Percentiles rank a stretch among this genome's conserved stretches.
Conservation (phyloP, 2,797 vertebrate genomes). For the Cyclura pinguis region DNA sequence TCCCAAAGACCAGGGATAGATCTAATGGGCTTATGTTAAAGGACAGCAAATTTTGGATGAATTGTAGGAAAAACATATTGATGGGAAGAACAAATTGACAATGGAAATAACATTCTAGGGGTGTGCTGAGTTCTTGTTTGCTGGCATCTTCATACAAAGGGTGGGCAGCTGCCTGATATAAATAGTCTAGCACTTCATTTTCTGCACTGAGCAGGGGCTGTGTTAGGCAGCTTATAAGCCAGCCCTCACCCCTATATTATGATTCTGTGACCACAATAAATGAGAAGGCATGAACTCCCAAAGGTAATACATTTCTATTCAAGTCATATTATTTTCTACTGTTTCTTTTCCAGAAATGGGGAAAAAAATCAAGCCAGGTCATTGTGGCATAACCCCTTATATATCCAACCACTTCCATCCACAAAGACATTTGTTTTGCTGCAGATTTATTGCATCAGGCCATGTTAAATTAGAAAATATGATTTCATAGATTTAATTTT, state of each 20-base stretch:
- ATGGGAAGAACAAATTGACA: neutral
- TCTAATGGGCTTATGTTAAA: neutral
- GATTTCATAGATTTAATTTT: conserved; percentile 27
- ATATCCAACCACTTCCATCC: neutral
- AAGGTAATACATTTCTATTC: neutral
- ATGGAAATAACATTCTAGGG: neutral
- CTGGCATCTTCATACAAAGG: neutral
- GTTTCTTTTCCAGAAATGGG: neutral
- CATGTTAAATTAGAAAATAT: conserved; percentile 17
- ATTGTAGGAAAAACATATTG: neutral
- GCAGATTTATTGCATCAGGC: neutral
- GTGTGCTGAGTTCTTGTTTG: neutral
- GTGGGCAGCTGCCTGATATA: neutral
- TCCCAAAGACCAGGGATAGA: neutral
- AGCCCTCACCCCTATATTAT: neutral
- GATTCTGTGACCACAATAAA: neutral
- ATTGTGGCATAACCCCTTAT: neutral
- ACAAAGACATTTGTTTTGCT: neutral
- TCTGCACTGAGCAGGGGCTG: neutral
- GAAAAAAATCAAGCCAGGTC: neutral
- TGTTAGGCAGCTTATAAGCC: neutral
- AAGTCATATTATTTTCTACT: neutral
- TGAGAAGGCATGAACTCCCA: neutral
- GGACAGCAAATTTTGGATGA: neutral
- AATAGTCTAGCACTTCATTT: neutral